These are phyloP conservation scores for Gerris lacustris DNA, from an alignment of 2,888 invertebrate species.

Conservation along the genomic window DNA sequence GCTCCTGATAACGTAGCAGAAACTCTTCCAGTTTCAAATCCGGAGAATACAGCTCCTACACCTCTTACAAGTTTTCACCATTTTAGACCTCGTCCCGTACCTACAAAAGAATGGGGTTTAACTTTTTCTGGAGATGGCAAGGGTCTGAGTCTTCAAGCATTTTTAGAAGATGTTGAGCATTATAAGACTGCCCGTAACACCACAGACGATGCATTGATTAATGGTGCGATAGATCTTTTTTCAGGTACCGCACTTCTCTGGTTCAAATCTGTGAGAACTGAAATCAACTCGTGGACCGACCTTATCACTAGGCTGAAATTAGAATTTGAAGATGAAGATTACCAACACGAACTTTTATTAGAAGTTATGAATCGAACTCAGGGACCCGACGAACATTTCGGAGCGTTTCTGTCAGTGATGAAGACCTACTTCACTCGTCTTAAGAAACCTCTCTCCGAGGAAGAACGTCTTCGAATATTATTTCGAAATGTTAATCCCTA, in stretches of 20 bases:
- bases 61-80: too few species aligned
- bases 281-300: slow-evolving; percentile 15
- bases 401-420: slow-evolving; percentile 29
- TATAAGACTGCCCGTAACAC: slow-evolving; percentile 23
- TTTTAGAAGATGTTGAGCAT: slow-evolving; percentile 29
- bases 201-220: slow-evolving; percentile 22
- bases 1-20: too few species aligned
- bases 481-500: slow-evolving; percentile 16
- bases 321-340: slow-evolving; percentile 27
- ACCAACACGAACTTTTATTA: slow-evolving; percentile 27
- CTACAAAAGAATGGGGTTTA: slow-evolving; percentile 22
- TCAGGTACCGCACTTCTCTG: slow-evolving; percentile 27
- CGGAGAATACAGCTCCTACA: too few species aligned
- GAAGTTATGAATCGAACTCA: slow-evolving; percentile 29
- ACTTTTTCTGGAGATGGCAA: slow-evolving; percentile 22
- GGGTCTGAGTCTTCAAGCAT: slow-evolving; percentile 16
- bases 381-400: slow-evolving; percentile 29
- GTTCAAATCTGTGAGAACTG: slow-evolving; percentile 32
- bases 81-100: too few species aligned
- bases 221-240: slow-evolving; percentile 28
- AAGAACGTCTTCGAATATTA: slow-evolving; percentile 11
- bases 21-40: too few species aligned
- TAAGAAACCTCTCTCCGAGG: slow-evolving; percentile 12
- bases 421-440: slow-evolving; percentile 25
- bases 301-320: slow-evolving; percentile 7